phyloP scores from a whole-genome alignment of 2,113 vertebrate genomes.

The Alexandromys fortis region DNA sequence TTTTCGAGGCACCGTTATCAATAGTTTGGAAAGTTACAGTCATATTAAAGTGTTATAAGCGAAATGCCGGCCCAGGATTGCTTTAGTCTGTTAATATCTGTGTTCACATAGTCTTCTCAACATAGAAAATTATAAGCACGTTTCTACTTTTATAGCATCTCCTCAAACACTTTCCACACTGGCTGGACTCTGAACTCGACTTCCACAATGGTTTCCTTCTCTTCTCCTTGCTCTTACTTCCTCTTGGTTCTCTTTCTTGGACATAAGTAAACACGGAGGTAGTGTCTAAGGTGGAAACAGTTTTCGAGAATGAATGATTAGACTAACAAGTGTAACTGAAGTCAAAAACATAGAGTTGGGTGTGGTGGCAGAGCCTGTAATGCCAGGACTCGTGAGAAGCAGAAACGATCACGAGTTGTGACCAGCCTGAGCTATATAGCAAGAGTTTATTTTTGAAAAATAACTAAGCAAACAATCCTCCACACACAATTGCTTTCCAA shows the following conservation, averaged over 20 bases:
- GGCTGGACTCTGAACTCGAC: background rate
- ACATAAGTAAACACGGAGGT: background rate
- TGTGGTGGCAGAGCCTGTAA: background rate
- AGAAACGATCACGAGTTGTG: background rate
- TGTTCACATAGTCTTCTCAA: background rate
- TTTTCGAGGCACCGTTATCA: background rate
- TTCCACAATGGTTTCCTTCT: background rate
- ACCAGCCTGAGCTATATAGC: background rate
- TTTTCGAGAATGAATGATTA: slow-evolving; percentile 16
- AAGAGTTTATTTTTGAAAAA: background rate
- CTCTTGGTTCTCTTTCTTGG: slow-evolving; percentile 16
- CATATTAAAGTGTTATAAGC: background rate
- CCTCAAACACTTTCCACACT: background rate
- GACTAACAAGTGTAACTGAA: background rate
- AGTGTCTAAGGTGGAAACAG: slow-evolving; percentile 3
- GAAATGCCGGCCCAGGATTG: background rate
- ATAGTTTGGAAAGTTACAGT: background rate
- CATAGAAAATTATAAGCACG: background rate
- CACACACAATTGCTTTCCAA: background rate
- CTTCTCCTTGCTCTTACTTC: background rate
- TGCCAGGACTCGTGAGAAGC: background rate
- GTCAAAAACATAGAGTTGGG: background rate
- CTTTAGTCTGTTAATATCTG: background rate
- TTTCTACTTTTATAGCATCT: background rate
- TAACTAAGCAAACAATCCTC: background rate